These are phyloP conservation scores for Ganaspis brasiliensis DNA, from an alignment of 2,888 invertebrate genomes.

Conservation along the genomic window DNA sequence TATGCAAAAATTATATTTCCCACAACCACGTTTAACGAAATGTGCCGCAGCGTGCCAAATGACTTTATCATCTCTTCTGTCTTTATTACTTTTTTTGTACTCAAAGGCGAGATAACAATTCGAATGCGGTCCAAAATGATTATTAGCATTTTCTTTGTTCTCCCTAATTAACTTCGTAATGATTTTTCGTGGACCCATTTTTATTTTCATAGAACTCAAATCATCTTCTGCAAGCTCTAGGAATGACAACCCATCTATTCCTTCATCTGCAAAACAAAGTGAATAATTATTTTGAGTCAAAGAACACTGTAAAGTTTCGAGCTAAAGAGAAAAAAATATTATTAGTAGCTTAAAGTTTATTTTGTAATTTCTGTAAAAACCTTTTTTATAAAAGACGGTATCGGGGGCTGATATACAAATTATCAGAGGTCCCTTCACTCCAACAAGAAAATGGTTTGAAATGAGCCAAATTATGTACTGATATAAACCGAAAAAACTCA, in stretches of 20 bases:
- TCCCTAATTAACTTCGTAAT: not conserved
- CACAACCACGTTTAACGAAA: not conserved
- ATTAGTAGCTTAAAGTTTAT: not conserved
- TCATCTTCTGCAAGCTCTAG: constrained; percentile 30
- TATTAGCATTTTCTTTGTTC: not conserved
- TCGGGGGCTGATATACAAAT: constrained; percentile 49
- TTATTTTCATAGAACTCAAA: constrained; percentile 25
- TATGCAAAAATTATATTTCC: not conserved
- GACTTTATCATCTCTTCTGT: too few species aligned
- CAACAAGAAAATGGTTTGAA: constrained; percentile 49
- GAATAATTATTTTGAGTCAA: not conserved
- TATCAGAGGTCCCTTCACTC: constrained; percentile 29
- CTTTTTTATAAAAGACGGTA: constrained; percentile 48
- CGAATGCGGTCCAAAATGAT: too few species aligned
- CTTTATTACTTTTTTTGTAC: too few species aligned
- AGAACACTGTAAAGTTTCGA: too few species aligned
- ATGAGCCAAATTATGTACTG: too few species aligned
- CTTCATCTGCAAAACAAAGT: constrained; percentile 21
- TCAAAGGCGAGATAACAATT: too few species aligned
- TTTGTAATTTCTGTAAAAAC: too few species aligned
- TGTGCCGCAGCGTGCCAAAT: too few species aligned
- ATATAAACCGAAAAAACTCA: not conserved
- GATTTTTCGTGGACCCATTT: not conserved
- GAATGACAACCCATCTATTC: constrained; percentile 6
- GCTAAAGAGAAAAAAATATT: not conserved